Conservation (phyloP, 1,140 invertebrate genomes). For the Tetragnatha versicolor region DNA sequence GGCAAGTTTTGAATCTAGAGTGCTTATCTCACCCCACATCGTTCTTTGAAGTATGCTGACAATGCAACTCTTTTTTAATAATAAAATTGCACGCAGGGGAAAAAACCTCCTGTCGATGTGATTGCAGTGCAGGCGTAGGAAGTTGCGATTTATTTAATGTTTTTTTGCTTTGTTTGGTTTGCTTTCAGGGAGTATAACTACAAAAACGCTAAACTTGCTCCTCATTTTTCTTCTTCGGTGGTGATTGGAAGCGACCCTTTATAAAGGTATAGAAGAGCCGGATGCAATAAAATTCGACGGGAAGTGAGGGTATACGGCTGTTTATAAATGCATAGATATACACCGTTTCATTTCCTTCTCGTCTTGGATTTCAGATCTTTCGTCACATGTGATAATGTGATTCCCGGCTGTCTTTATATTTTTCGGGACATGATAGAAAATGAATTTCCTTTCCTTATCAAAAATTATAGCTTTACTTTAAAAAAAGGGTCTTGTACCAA, state of each 20-base stretch:
- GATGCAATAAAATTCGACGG: slow-evolving; percentile 46
- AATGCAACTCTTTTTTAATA: slow-evolving; percentile 50
- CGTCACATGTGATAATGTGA: slow-evolving; percentile 24
- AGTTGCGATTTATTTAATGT: slow-evolving; percentile 39
- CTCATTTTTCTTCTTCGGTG: slow-evolving; percentile 27
- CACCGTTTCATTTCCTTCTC: not conserved
- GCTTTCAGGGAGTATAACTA: not conserved
- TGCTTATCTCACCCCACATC: slow-evolving; percentile 48
- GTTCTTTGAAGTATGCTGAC: slow-evolving; percentile 50
- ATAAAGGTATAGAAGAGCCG: slow-evolving; percentile 31
- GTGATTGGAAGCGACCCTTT: slow-evolving; percentile 43
- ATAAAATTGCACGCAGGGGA: slow-evolving; percentile 41
- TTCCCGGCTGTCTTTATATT: slow-evolving; percentile 29
- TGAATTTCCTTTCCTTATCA: too few species aligned
- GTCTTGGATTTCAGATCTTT: too few species aligned
- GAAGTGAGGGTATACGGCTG: slow-evolving; percentile 33
- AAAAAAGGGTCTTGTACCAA: too few species aligned
- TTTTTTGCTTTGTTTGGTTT: slow-evolving; percentile 1
- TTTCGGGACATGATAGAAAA: too few species aligned
- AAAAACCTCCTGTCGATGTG: slow-evolving; percentile 16
- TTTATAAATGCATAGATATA: too few species aligned
- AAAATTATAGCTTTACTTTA: too few species aligned
- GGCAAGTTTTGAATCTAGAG: slow-evolving; percentile 49
- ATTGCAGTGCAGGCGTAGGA: slow-evolving; percentile 20
- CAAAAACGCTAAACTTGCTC: slow-evolving; percentile 42